Evolutionary conservation across 1,140 invertebrate genomes (phyloP).

Genomic region (Geopemphigus sp.): DNA sequence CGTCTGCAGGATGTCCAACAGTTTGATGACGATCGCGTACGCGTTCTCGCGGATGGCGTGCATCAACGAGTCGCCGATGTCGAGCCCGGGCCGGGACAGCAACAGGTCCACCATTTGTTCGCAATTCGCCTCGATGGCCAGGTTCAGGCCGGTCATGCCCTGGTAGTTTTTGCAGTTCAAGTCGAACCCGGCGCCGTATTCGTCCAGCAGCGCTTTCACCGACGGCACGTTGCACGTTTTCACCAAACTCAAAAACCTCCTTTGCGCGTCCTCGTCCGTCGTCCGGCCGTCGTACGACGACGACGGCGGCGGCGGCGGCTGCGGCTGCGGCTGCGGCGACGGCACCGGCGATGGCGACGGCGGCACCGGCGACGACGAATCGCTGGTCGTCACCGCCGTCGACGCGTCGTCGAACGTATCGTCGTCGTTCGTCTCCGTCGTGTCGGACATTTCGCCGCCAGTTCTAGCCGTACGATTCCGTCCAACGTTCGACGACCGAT

Average conservation of each 20-base stretch:
- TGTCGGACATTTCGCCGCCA: no score
- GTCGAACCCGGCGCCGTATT: background rate
- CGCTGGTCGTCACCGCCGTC: no score
- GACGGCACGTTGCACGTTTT: background rate
- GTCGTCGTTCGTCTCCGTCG: no score
- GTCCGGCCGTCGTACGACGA: background rate
- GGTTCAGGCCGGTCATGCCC: background rate
- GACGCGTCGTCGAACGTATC: no score
- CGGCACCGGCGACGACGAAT: no score
- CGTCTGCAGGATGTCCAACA: background rate
- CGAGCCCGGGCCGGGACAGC: background rate
- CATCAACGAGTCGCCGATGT: constrained; percentile 24
- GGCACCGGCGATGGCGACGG: no score
- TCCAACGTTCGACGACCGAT: no score
- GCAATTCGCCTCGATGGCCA: background rate
- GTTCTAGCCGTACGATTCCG: no score
- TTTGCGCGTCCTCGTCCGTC: background rate
- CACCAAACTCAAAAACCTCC: background rate
- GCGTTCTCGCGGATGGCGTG: background rate
- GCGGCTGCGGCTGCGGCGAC: no score
- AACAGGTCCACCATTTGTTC: constrained; percentile 12
- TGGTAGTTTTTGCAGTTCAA: constrained; percentile 16
- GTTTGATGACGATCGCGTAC: background rate
- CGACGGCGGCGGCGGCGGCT: no score
- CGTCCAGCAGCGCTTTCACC: background rate